Base-by-base conservation (phyloP, 2,113 vertebrate genomes). In the Hypomesus transpacificus region DNA sequence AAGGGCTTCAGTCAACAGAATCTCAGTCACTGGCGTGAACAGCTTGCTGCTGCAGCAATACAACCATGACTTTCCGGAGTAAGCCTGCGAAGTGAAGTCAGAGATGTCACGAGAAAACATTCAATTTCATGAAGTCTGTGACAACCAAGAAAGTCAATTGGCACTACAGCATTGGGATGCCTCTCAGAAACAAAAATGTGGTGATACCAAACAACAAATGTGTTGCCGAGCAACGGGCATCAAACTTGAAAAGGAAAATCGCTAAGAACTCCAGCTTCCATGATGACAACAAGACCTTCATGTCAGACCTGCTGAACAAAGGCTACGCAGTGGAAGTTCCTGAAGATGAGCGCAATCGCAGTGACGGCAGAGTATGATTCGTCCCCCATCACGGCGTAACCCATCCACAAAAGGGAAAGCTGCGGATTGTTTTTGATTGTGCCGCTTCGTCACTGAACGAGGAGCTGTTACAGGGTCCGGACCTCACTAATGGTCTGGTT, bases 161-260 rank as follows among this genome's bases (percentile, higher is more conserved):
- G 18, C 50, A 69, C 34, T 64, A 75, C 24, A 26, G 34, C 21
- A 75, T 75, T 56, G 17, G 60, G 2, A 51, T 70, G 50, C 59
- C 60, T 17, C 68, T 69, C 6, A 62, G 52, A 39, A 63, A 53
- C 24, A n/a, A n/a, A 61, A 63, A 24, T 1, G 20, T 50, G 7
- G 50, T 51, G 22, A 69, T 68, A 22, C 54, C 56, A 17, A 68
- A 51, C 66, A 75, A 61, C 58, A 22, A 21, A 26, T 50, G 22
- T 18, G 22, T 63, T 14, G 59, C 28, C 14, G 66, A 54, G 14
- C 66, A 75, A 51, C 3, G 51, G n/a, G 34, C 52, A 17, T 3
- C 18, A 14, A 70, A 34, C 17, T n/a, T 62, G 20, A 70, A 59
- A 24, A 70, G 56, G 22, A 71, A 54, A 54, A 14, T 54, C 2